phyloP scores from a whole-genome alignment of 2,888 invertebrate species.

The Timandra comae region DNA sequence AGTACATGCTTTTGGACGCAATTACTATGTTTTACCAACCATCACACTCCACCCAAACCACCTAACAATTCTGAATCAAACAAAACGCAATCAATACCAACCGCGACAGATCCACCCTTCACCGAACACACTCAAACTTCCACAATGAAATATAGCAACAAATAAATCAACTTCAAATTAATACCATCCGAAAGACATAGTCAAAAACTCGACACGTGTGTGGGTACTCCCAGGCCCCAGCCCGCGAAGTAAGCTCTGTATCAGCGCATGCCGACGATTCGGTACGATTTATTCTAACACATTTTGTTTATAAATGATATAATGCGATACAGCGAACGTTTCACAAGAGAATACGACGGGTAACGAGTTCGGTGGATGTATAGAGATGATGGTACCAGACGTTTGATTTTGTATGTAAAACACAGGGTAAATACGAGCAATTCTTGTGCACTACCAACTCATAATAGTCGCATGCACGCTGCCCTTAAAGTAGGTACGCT shows the following conservation, averaged over 20 bases:
- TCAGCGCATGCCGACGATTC: conserved; percentile 62
- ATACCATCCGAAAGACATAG: conserved; percentile 6
- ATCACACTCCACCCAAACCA: too few species aligned
- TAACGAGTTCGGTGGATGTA: conserved; percentile 43
- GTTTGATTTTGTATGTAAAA: too few species aligned
- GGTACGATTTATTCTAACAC: conserved; percentile 75
- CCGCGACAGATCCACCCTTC: too few species aligned
- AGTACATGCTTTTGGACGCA: too few species aligned
- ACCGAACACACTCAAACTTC: too few species aligned
- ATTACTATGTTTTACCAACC: too few species aligned
- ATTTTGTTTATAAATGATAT: conserved; percentile 78
- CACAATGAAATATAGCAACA: background rate
- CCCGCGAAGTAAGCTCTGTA: conserved; percentile 44
- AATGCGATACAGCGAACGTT: conserved; percentile 68
- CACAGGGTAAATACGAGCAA: too few species aligned
- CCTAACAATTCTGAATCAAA: too few species aligned
- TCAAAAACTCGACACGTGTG: conserved; percentile 13
- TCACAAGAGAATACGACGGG: conserved; percentile 54
- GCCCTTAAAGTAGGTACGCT: too few species aligned
- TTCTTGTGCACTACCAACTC: too few species aligned
- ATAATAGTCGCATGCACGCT: too few species aligned
- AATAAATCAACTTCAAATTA: background rate
- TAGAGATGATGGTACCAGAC: conserved; percentile 34
- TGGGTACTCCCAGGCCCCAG: background rate
- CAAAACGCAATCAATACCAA: too few species aligned